Percentiles rank a stretch among this genome's conserved stretches.
phyloP scores from a whole-genome alignment of 2,113 vertebrate species.

The Macquaria australasica region DNA sequence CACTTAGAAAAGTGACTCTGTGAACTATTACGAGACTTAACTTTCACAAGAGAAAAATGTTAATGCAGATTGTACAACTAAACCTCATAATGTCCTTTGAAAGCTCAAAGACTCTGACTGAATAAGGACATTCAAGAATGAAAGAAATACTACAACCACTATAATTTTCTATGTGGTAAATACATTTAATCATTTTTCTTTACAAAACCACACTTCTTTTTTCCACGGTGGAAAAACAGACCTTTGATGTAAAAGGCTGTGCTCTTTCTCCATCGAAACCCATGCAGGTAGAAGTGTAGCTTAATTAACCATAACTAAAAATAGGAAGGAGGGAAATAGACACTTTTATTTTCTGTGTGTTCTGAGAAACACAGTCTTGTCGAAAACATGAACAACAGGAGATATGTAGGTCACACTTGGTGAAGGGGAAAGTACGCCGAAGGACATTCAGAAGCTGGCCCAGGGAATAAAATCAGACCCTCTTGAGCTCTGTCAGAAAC shows the following conservation, averaged over 20 bases:
- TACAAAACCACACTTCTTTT: neutral
- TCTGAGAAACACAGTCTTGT: conserved; percentile 9
- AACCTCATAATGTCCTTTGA: conserved; percentile 17
- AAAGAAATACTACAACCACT: neutral
- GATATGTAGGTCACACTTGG: conserved; percentile 42
- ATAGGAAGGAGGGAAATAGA: conserved; percentile 14
- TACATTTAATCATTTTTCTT: neutral
- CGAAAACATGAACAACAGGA: conserved; percentile 20
- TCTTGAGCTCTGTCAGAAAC: conserved; percentile 38
- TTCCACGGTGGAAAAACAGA: conserved; percentile 1
- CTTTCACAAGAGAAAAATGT: neutral
- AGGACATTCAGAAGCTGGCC: conserved; percentile 14
- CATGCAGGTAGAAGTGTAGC: conserved; percentile 4
- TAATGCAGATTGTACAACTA: neutral
- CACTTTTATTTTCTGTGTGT: neutral
- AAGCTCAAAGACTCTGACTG: neutral
- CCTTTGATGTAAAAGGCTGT: conserved; percentile 33
- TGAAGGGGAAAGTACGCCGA: conserved; percentile 37
- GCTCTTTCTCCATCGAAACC: conserved; percentile 6
- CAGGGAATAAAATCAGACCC: conserved; percentile 23
- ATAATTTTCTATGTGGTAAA: neutral
- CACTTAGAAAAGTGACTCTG: too few relatives aligned
- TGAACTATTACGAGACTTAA: too few relatives aligned
- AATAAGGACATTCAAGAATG: conserved; percentile 9
- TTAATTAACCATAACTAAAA: conserved; percentile 61